A percentile compares a stretch with the other conserved stretches of the same genome.
These are phyloP conservation scores for Acomys russatus DNA, from an alignment of 2,797 vertebrate genomes.

Conservation along the genomic window DNA sequence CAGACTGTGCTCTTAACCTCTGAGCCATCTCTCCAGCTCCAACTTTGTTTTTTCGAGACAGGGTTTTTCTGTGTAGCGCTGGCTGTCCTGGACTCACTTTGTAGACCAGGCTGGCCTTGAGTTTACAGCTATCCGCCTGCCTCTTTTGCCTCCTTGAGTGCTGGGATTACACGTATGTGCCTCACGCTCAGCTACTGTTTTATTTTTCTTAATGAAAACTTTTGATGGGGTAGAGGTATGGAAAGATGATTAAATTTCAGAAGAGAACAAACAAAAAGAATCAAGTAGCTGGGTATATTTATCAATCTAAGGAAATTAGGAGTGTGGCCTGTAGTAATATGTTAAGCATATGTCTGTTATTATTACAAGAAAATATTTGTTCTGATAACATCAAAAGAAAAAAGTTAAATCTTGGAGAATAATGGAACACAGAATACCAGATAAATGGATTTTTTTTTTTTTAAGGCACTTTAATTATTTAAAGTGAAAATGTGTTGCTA, in stretches of 20 bases:
- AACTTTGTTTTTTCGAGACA: no score
- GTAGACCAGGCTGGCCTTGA: no score
- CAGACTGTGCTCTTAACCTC: no score
- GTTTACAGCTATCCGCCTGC: no score
- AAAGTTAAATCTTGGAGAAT: conserved; percentile 28
- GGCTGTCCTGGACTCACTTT: no score
- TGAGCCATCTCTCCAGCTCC: no score
- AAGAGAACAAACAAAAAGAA: conserved; percentile 43
- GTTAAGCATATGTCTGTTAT: conserved; percentile 12
- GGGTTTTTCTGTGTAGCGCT: no score
- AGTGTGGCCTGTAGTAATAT: not conserved
- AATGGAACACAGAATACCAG: not conserved
- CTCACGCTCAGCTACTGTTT: not conserved
- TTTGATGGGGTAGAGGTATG: not conserved
- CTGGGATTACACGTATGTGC: no score
- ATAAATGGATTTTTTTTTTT: conserved; percentile 48
- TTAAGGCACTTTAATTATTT: not conserved
- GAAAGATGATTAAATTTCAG: conserved; percentile 33
- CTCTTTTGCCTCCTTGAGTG: no score
- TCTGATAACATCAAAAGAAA: conserved; percentile 37
- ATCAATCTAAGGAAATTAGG: not conserved
- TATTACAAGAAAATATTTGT: conserved; percentile 36
- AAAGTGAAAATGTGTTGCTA: conserved; percentile 46
- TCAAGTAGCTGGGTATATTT: not conserved
- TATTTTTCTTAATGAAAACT: conserved; percentile 34